Evolutionary conservation across 2,888 invertebrate species (phyloP).

Genomic region (Corbicula japonica): DNA sequence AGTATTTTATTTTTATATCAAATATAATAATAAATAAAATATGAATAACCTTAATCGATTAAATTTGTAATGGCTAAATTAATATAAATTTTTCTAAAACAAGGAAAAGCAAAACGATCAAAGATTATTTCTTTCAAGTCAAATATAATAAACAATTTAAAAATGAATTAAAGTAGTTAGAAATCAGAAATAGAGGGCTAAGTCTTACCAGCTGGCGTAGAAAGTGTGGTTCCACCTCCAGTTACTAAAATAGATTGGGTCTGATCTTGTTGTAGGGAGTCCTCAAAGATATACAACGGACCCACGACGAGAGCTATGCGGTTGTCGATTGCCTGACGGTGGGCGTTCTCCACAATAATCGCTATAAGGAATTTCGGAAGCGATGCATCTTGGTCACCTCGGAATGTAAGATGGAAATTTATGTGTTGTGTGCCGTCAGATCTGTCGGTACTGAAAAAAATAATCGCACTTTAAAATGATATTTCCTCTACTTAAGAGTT

Average conservation of each 20-base stretch:
- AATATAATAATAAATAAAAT: too few species aligned
- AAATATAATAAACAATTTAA: background rate
- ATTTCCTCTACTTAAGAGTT: background rate
- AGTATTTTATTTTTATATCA: too few species aligned
- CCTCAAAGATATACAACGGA: slow-evolving; percentile 67
- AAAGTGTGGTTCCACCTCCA: slow-evolving; percentile 49
- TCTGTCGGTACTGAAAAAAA: slow-evolving; percentile 38
- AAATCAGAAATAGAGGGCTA: background rate
- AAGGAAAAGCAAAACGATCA: background rate
- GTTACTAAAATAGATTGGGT: slow-evolving; percentile 50
- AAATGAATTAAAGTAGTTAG: background rate
- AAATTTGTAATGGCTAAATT: too few species aligned
- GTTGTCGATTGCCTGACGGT: slow-evolving; percentile 62
- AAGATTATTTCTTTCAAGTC: background rate
- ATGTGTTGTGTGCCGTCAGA: slow-evolving; percentile 56
- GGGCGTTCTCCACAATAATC: slow-evolving; percentile 71
- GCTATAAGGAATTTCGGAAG: slow-evolving; percentile 65
- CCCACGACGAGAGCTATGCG: slow-evolving; percentile 69
- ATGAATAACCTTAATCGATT: too few species aligned
- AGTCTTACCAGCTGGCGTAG: slow-evolving; percentile 49
- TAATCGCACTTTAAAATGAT: background rate
- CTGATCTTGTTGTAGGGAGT: slow-evolving; percentile 62
- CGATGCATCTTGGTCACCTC: slow-evolving; percentile 65
- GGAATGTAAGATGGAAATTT: slow-evolving; percentile 69
- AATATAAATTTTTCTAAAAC: background rate